Base-by-base conservation (phyloP, 2,888 invertebrate species). In the Pyrochroa serraticornis region DNA sequence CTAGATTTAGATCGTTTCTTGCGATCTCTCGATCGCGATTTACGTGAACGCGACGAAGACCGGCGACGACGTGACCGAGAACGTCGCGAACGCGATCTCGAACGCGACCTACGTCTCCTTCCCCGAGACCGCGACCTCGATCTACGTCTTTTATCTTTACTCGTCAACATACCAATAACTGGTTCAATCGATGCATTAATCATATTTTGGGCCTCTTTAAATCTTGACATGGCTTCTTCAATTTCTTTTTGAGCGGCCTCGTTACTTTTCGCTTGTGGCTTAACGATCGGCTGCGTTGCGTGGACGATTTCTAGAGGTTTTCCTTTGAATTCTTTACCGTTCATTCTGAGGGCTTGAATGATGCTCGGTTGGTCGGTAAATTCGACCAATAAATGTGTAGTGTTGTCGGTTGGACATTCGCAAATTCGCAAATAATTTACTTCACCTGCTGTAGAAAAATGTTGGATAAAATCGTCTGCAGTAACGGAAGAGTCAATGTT, bases 161-260 rank as follows among this genome's bases (percentile, higher is more conserved):
- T 22, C 1, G 92, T 91, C 14, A 93, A 79, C 81, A 93, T 87
- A 5, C 93, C 93, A 69, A 93, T 93, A 51, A 93, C 92, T 0
- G 93, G 93, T 80, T 94, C 95, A 62, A 96, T 94, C 8, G 95
- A 93, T 6, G 95, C 96, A 0, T 95, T 93, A 63, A 97, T 95
- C 71, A 96, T 85, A 76, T 92, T 93, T 79, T 97, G 96, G 0
- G 96, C 96, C 80, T 97, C 97, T 75, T 95, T 95, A 0, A 97
- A 95, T 62, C 96, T 84, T 41, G 94, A 92, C 95, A 99, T 96
- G 0, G 96, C 97, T 77, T 96, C 96, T 77, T 97, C 96, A 52
- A 97, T 95, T 81, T 97, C 97, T 39, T 92, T 87, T 73, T 96
- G 93, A 0, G 96, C 96, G 1, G 95, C 95, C 76, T 96, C 95